Conservation (phyloP, 2,113 vertebrate species). For the Eurypyga helias region DNA sequence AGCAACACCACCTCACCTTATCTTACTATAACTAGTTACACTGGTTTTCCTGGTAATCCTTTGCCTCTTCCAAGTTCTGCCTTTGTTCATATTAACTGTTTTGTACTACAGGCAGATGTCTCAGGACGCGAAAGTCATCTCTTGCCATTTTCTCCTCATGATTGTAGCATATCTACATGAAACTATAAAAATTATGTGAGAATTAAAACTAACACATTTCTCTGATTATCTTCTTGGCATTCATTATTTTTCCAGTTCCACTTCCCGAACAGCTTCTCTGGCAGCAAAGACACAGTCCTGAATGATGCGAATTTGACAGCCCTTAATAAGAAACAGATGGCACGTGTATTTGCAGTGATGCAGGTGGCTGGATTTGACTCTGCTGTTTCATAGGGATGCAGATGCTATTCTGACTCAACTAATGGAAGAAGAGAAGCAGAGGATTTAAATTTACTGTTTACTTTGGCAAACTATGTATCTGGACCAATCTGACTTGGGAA, state of each 20-base stretch:
- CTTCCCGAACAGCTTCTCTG: not conserved
- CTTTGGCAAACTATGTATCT: not conserved
- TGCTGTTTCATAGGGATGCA: not conserved
- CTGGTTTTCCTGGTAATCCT: not conserved
- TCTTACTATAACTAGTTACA: not conserved
- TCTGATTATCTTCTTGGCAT: not conserved
- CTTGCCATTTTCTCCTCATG: not conserved
- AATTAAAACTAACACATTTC: not conserved
- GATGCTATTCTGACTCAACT: not conserved
- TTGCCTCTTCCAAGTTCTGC: not conserved
- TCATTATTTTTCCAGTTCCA: slow-evolving; percentile 7
- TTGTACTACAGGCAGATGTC: not conserved
- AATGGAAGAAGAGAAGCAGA: not conserved
- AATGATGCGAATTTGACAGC: slow-evolving; percentile 15
- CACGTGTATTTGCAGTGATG: not conserved
- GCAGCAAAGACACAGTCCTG: not conserved
- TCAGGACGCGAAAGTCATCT: not conserved
- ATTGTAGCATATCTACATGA: not conserved
- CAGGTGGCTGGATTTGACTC: slow-evolving; percentile 17
- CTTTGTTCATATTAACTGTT: not conserved
- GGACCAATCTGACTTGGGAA: not conserved
- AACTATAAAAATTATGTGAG: not conserved
- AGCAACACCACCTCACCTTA: not conserved
- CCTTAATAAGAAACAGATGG: slow-evolving; percentile 51
- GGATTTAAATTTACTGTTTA: not conserved